Percentiles rank a stretch among this genome's conserved stretches.
phyloP scores from a whole-genome alignment of 2,797 vertebrate species.

The Discoglossus pictus region DNA sequence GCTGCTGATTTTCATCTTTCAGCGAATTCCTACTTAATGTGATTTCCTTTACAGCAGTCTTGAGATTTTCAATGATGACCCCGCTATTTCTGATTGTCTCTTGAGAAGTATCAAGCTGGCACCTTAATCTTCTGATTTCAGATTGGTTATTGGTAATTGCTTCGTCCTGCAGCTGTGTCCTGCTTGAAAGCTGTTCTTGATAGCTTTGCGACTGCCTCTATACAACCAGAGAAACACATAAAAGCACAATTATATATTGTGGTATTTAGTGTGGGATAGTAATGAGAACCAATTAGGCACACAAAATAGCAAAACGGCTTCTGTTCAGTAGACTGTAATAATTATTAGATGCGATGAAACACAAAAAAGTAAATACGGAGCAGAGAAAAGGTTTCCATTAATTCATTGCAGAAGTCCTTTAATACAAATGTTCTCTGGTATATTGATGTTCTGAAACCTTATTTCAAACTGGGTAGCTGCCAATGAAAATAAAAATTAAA shows the following conservation, averaged over 20 bases:
- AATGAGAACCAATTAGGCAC: constrained; percentile 35
- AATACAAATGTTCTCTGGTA: constrained; percentile 15
- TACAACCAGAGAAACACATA: constrained; percentile 49
- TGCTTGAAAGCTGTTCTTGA: constrained; percentile 58
- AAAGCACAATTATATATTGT: constrained; percentile 23
- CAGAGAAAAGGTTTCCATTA: constrained; percentile 9
- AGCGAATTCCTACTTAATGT: constrained; percentile 65
- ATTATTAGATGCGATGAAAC: constrained; percentile 2
- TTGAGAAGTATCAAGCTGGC: constrained; percentile 41
- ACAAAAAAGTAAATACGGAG: not conserved
- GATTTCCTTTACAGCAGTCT: constrained; percentile 68
- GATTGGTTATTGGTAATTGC: constrained; percentile 47
- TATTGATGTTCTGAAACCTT: constrained; percentile 1
- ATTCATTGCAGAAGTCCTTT: not conserved
- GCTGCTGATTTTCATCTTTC: constrained; percentile 72
- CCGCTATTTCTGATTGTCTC: constrained; percentile 56
- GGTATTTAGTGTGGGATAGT: constrained; percentile 7
- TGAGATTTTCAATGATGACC: constrained; percentile 66
- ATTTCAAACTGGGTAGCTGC: constrained; percentile 1
- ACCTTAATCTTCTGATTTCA: constrained; percentile 44
- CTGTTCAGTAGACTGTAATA: constrained; percentile 10
- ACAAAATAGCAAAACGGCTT: not conserved
- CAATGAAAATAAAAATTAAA: constrained; percentile 13
- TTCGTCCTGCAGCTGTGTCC: constrained; percentile 54
- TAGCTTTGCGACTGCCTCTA: constrained; percentile 67